Evolutionary conservation across 2,113 vertebrate genomes (phyloP).

Genomic region (Hippocampus guttulatus): DNA sequence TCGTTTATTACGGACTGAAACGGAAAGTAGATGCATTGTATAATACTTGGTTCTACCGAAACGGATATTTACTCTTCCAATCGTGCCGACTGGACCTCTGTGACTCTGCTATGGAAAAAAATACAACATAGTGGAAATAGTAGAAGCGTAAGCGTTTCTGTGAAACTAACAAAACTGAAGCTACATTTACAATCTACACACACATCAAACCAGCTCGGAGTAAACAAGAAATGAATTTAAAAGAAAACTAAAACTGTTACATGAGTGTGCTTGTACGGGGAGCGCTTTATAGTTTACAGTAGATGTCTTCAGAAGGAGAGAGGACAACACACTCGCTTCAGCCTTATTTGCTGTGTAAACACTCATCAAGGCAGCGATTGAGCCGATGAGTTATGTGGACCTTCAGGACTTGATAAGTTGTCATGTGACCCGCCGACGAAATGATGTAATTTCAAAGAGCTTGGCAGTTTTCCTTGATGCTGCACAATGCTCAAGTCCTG

Average conservation of each 20-base stretch:
- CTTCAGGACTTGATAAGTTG: background rate
- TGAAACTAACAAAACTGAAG: too few species aligned
- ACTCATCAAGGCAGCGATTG: background rate
- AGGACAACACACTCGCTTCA: too few species aligned
- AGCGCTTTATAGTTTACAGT: too few species aligned
- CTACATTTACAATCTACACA: too few species aligned
- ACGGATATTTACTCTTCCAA: background rate
- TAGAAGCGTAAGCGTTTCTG: too few species aligned
- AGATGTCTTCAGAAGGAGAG: too few species aligned
- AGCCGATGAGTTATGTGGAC: background rate
- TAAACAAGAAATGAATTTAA: too few species aligned
- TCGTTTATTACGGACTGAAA: constrained; percentile 9
- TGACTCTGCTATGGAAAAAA: too few species aligned
- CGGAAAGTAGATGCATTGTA: constrained; percentile 22
- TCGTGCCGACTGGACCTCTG: background rate
- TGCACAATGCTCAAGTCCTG: constrained; percentile 8
- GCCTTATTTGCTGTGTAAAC: background rate
- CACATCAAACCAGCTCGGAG: too few species aligned
- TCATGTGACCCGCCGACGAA: constrained; percentile 32
- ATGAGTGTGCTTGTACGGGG: too few species aligned
- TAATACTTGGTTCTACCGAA: background rate
- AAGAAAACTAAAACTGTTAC: too few species aligned
- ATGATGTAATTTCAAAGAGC: background rate
- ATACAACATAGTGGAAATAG: too few species aligned
- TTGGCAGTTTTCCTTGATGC: background rate